A percentile compares a stretch with the other conserved stretches of the same genome.
Conservation (phyloP, 2,797 vertebrate species). For the Periophthalmus magnuspinnatus region DNA sequence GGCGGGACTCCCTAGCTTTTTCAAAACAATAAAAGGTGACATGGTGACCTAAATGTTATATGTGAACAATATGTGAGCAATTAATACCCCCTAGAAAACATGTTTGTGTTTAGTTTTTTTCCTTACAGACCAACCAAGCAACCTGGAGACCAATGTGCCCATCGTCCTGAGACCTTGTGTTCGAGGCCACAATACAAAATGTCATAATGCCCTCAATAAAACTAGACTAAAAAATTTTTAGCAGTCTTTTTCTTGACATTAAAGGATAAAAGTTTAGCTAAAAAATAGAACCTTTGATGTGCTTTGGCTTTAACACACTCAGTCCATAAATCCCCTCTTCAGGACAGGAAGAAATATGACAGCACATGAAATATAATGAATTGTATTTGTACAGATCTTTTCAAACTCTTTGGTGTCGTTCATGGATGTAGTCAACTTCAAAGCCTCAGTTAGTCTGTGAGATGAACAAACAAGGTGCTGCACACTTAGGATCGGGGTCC, state of each 20-base stretch:
- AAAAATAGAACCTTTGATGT: neutral
- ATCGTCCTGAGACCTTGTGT: neutral
- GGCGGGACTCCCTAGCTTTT: no score
- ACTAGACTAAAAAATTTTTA: neutral
- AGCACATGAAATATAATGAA: no score
- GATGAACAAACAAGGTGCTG: no score
- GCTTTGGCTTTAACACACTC: no score
- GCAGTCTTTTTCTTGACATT: neutral
- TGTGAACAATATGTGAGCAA: no score
- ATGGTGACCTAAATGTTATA: no score
- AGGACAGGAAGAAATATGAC: neutral
- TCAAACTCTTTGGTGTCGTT: no score
- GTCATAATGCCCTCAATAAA: neutral
- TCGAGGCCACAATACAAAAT: neutral
- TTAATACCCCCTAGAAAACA: no score
- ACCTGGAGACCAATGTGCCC: neutral
- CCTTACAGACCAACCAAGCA: neutral
- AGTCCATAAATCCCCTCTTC: neutral
- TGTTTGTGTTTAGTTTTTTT: no score
- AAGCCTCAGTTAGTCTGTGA: neutral
- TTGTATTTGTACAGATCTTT: no score
- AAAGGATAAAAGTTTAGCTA: neutral
- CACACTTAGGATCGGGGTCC: no score
- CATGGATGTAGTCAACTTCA: neutral
- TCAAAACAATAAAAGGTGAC: no score